phyloP scores from a whole-genome alignment of 2,113 vertebrate genomes.

The Calidris pugnax region DNA sequence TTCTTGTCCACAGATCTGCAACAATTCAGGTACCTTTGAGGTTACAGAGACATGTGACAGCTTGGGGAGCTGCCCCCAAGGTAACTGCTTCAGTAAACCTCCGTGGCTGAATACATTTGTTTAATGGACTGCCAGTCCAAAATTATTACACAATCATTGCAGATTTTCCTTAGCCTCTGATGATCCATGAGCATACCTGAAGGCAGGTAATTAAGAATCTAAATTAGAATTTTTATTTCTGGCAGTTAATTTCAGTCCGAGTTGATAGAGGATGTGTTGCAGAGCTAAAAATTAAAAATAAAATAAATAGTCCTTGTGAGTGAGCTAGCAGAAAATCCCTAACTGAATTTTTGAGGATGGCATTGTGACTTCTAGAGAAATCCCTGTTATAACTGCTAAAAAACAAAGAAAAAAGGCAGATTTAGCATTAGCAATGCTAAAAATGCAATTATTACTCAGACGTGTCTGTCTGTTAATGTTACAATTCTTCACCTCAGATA shows the following conservation, averaged over 20 bases:
- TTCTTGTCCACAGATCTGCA: not conserved
- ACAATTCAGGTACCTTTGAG: not conserved
- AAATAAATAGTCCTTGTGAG: not conserved
- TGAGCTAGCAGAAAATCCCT: not conserved
- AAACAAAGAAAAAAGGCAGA: not conserved
- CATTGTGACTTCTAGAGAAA: not conserved
- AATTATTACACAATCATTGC: not conserved
- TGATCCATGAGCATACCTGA: conserved; percentile 23
- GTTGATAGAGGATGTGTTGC: not conserved
- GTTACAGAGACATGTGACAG: not conserved
- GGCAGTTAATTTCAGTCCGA: not conserved
- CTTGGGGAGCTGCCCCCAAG: not conserved
- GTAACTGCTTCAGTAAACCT: not conserved
- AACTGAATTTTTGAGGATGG: not conserved
- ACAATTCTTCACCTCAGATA: not conserved
- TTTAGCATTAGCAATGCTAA: not conserved
- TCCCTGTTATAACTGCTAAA: not conserved
- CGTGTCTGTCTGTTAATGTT: not conserved
- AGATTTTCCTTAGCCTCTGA: not conserved
- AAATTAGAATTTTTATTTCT: conserved; percentile 52
- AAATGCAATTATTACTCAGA: not conserved
- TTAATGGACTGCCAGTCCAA: not conserved
- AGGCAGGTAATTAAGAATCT: conserved; percentile 48
- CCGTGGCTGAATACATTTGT: not conserved
- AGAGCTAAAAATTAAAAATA: not conserved